Conservation (phyloP, 2,797 vertebrate species). For the Arremon aurantiirostris region DNA sequence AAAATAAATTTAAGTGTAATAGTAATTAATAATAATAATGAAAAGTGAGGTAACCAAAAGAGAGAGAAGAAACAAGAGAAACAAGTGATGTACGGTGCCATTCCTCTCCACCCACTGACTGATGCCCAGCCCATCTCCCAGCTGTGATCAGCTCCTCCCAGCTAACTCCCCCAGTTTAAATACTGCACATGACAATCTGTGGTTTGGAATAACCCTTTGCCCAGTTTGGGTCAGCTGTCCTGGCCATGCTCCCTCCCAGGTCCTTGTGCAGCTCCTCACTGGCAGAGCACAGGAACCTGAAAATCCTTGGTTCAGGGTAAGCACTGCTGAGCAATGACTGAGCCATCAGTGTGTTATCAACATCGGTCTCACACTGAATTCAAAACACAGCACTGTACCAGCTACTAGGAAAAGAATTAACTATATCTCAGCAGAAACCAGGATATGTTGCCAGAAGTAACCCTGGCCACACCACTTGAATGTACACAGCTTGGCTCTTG, state of each 20-base stretch:
- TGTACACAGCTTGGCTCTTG: background rate
- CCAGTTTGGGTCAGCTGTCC: background rate
- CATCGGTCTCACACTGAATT: background rate
- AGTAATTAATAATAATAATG: background rate
- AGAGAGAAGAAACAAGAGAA: background rate
- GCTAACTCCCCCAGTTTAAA: background rate
- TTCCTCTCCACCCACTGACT: background rate
- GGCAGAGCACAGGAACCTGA: background rate
- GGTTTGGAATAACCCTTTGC: background rate
- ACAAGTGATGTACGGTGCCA: background rate
- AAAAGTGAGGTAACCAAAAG: background rate
- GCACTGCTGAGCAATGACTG: background rate
- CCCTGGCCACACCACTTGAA: background rate
- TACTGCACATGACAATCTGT: rapidly evolving
- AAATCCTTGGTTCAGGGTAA: background rate
- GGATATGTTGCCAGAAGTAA: background rate
- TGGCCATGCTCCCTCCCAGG: background rate
- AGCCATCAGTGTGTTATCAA: background rate
- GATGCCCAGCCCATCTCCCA: background rate
- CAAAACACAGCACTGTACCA: background rate
- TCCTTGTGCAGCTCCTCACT: background rate
- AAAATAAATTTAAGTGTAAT: background rate
- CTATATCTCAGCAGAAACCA: background rate
- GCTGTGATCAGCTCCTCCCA: rapidly evolving
- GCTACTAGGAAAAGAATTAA: background rate